These are phyloP conservation scores for Ichneumoninae sp. DNA, from an alignment of 2,888 invertebrate genomes.

Conservation along the genomic window DNA sequence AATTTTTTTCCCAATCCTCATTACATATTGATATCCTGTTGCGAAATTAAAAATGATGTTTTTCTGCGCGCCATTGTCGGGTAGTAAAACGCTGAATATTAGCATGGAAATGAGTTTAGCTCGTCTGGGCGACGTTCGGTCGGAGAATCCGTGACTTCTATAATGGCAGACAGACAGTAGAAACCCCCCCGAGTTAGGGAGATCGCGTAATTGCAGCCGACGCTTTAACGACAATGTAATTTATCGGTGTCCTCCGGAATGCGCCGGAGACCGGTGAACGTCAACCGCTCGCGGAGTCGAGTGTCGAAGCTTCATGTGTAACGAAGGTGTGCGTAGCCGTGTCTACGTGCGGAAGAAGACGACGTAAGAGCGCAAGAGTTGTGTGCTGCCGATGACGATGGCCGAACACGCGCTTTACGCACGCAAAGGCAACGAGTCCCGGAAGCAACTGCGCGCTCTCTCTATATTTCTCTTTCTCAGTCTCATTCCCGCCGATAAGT, in stretches of 20 bases:
- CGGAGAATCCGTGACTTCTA: slow-evolving; percentile 1
- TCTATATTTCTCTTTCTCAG: slow-evolving; percentile 8
- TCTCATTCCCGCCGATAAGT: slow-evolving; percentile 9
- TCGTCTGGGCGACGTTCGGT: neutral
- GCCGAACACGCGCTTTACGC: slow-evolving; percentile 48
- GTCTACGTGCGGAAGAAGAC: slow-evolving; percentile 7
- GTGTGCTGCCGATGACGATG: slow-evolving; percentile 49
- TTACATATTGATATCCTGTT: neutral
- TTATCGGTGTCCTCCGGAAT: slow-evolving; percentile 39
- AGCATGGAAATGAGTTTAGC: slow-evolving; percentile 22
- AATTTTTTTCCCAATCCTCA: neutral
- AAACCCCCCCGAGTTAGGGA: neutral
- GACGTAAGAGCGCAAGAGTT: slow-evolving; percentile 39
- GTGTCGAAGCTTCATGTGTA: neutral
- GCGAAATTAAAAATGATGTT: neutral
- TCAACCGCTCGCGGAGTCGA: slow-evolving; percentile 2
- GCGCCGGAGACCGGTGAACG: slow-evolving; percentile 30
- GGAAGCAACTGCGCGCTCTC: slow-evolving; percentile 44
- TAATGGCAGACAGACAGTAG: neutral
- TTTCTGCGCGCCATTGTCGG: slow-evolving; percentile 3
- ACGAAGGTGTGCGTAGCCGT: neutral
- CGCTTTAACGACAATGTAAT: slow-evolving; percentile 46
- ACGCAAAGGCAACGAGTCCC: slow-evolving; percentile 49
- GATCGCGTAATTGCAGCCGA: slow-evolving; percentile 13
- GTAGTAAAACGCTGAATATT: slow-evolving; percentile 31